Conservation (phyloP, 1,140 invertebrate genomes). For the Meloidogyne chitwoodi region DNA sequence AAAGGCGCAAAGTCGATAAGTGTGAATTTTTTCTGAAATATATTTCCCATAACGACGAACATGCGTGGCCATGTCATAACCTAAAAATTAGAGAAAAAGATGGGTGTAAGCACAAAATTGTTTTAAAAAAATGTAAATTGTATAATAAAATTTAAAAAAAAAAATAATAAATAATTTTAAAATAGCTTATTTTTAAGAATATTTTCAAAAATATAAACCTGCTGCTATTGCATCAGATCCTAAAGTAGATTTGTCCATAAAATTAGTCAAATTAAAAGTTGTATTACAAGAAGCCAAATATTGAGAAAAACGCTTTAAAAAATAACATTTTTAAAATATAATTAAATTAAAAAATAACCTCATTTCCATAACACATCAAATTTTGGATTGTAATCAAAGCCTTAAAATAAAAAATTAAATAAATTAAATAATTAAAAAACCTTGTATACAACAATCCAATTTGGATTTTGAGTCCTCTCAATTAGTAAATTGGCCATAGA, state of each 20-base stretch:
- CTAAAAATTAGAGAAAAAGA: constrained; percentile 65
- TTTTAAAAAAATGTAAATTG: no score
- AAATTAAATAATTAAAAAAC: constrained; percentile 53
- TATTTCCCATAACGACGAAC: constrained; percentile 97
- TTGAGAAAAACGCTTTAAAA: constrained; percentile 88
- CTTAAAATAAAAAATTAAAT: not conserved
- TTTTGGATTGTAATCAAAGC: constrained; percentile 94
- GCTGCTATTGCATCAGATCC: constrained; percentile 66
- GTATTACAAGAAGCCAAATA: constrained; percentile 98
- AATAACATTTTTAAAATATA: not conserved
- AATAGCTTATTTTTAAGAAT: not conserved
- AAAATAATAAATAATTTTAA: not conserved
- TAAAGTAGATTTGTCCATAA: constrained; percentile 87
- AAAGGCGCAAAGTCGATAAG: constrained; percentile 94
- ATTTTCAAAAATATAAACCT: constrained; percentile 27
- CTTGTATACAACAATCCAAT: constrained; percentile 98
- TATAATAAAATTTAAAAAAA: not conserved
- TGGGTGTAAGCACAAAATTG: not conserved
- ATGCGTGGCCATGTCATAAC: constrained; percentile 98
- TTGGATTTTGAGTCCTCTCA: constrained; percentile 90
- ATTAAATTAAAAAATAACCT: constrained; percentile 67
- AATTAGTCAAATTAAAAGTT: constrained; percentile 93
- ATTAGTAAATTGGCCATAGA: constrained; percentile 95
- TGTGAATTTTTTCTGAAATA: constrained; percentile 95
- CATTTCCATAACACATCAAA: constrained; percentile 98